phyloP scores from a whole-genome alignment of 2,888 invertebrate species.

The Drosophila lacicola region DNA sequence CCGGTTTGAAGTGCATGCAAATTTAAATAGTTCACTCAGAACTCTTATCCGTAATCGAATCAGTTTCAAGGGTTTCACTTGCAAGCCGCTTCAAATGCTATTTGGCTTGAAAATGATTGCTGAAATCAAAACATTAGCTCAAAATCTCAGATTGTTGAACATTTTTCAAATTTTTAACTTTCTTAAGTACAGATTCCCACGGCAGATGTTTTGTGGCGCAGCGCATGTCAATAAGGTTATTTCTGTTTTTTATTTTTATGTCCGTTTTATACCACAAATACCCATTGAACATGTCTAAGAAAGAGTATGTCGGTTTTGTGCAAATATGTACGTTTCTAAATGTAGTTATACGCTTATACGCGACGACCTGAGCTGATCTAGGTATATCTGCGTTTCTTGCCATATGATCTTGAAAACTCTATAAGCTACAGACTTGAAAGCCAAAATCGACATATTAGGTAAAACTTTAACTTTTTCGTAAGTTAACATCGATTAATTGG shows the following conservation, averaged over 20 bases:
- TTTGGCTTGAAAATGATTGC: slow-evolving; percentile 14
- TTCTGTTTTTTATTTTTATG: slow-evolving; percentile 4
- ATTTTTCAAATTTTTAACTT: slow-evolving; percentile 35
- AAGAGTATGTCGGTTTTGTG: not conserved
- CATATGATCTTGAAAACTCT: too few species aligned
- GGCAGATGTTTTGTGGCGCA: slow-evolving; percentile 28
- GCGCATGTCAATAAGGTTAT: slow-evolving; percentile 29
- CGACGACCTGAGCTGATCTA: too few species aligned
- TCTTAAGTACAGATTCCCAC: slow-evolving; percentile 36
- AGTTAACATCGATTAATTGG: too few species aligned
- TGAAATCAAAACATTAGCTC: slow-evolving; percentile 49
- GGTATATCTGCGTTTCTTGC: too few species aligned
- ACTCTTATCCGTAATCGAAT: slow-evolving; percentile 13
- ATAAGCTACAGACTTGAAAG: too few species aligned
- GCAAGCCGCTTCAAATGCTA: slow-evolving; percentile 11
- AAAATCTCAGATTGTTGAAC: slow-evolving; percentile 25
- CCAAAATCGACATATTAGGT: too few species aligned
- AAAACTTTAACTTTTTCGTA: too few species aligned
- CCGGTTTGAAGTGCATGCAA: not conserved
- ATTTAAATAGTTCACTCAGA: not conserved
- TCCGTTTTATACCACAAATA: too few species aligned
- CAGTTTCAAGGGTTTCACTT: slow-evolving; percentile 7
- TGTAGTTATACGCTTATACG: too few species aligned
- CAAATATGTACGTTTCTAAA: not conserved
- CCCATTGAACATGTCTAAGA: too few species aligned